Evolutionary conservation across 1,140 invertebrate species (phyloP).

Genomic region (Bombyx mandarina): DNA sequence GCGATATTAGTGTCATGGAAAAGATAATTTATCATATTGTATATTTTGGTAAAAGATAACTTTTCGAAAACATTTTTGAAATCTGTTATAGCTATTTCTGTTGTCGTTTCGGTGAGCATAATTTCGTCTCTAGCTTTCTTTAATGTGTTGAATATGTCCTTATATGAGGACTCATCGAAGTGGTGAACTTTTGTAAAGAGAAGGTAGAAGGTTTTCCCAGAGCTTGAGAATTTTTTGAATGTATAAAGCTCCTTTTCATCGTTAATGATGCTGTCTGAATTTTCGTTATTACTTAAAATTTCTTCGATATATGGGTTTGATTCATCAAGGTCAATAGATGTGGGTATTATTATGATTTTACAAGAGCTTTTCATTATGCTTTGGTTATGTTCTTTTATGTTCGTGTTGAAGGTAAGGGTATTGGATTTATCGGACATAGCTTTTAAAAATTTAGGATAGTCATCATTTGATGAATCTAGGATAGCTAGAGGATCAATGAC

Average conservation of each 20-base stretch:
- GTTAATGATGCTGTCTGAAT: background rate
- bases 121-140: slow-evolving; percentile 11
- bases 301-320: slow-evolving; percentile 5
- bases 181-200: slow-evolving; percentile 22
- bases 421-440: background rate
- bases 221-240: slow-evolving; percentile 4
- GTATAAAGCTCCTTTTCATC: slow-evolving; percentile 12
- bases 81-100: slow-evolving; percentile 5
- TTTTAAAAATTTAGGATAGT: slow-evolving; percentile 4
- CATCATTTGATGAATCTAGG: too few relatives aligned
- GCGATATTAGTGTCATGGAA: slow-evolving; percentile 12
- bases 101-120: background rate
- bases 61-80: slow-evolving; percentile 8
- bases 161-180: slow-evolving; percentile 20
- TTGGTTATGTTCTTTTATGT: slow-evolving; percentile 4
- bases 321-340: too few relatives aligned
- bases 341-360: slow-evolving; percentile 5
- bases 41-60: slow-evolving; percentile 3
- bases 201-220: slow-evolving; percentile 14
- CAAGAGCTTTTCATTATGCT: slow-evolving; percentile 1
- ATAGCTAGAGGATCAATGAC: too few relatives aligned
- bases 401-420: background rate
- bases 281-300: too few relatives aligned
- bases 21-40: slow-evolving; percentile 9
- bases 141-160: slow-evolving; percentile 14